These are phyloP conservation scores for Eledone cirrhosa DNA, from an alignment of 2,888 invertebrate genomes.

Conservation along the genomic window DNA sequence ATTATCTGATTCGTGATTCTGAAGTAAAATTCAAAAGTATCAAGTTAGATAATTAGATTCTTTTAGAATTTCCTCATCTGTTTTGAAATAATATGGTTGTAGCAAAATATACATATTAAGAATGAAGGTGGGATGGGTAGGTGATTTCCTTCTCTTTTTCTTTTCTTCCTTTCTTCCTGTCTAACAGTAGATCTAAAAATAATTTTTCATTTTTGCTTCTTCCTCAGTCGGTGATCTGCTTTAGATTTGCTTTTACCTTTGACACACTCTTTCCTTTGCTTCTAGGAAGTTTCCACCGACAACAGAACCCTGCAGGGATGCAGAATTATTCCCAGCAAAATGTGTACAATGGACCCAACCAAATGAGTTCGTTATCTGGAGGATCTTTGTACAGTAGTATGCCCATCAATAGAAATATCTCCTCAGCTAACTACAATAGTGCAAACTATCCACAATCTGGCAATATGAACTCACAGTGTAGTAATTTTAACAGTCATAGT, in stretches of 20 bases:
- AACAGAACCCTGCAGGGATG: constrained; percentile 44
- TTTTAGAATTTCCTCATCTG: too few relatives aligned
- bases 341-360: constrained; percentile 53
- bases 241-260: constrained; percentile 26
- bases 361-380: constrained; percentile 39
- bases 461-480: constrained; percentile 54
- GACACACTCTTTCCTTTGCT: constrained; percentile 31
- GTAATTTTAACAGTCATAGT: constrained; percentile 43
- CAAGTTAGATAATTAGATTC: too few relatives aligned
- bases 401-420: constrained; percentile 45
- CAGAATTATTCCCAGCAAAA: constrained; percentile 49
- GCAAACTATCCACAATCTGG: constrained; percentile 25
- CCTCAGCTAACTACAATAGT: constrained; percentile 40
- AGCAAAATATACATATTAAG: too few relatives aligned
- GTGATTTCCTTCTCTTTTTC: background rate
- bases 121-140: too few relatives aligned
- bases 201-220: constrained; percentile 28
- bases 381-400: constrained; percentile 46
- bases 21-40: too few relatives aligned
- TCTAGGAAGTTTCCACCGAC: constrained; percentile 48
- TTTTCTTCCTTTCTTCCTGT: background rate
- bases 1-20: too few relatives aligned
- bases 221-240: constrained; percentile 26
- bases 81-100: too few relatives aligned
- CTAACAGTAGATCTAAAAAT: too few relatives aligned